Base-by-base conservation (phyloP, 1,140 invertebrate genomes). In the Hycleus phaleratus region DNA sequence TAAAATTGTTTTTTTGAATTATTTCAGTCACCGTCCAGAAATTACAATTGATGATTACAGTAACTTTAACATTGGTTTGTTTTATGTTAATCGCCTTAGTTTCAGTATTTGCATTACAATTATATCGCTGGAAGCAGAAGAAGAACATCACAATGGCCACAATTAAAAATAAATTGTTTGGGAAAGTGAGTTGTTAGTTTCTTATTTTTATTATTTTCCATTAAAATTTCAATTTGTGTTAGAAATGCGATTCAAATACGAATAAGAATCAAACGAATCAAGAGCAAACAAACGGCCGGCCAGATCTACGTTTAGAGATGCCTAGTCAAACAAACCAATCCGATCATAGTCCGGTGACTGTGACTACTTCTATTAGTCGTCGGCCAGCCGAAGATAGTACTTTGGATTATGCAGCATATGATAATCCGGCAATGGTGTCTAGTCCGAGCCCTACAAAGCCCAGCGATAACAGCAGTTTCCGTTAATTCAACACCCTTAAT, bases 381-480 rank as follows among this genome's bases (percentile, higher is more conserved):
- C 56, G 70, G 48, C 82, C 84, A 0, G 81, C 82, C 52, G 84
- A 86, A 67, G 84, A 86, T 60, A 81, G 80, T 0, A 82, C 82
- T 0, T 67, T 85, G 38, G 83, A 85, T 57, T 85, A 84, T 52
- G 83, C 83, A 18, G 18, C 18, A 2, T 86, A 86, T 62, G 84
- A 85, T 61, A 86, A 86, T 68, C 82, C 79, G 53, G 83, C 78
- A 0, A 81, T 85, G 80, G 80, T 82, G 0, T 80, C 81, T 0
- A 80, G 80, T n/a, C 79, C 80, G 24, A 61, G 57, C 11, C 40
- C 58, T 42, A 42, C 50, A 56, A n/a, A 52, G 38, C 38, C 55
- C 32, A 60, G 48, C 26, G 18, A 48, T 38, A 47, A 9, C 12
- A 26, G 39, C 11, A 26, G 11, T 50, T 46, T 45, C 47, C 10